Conservation (phyloP, 2,888 invertebrate species). For the Melitaea athalia region DNA sequence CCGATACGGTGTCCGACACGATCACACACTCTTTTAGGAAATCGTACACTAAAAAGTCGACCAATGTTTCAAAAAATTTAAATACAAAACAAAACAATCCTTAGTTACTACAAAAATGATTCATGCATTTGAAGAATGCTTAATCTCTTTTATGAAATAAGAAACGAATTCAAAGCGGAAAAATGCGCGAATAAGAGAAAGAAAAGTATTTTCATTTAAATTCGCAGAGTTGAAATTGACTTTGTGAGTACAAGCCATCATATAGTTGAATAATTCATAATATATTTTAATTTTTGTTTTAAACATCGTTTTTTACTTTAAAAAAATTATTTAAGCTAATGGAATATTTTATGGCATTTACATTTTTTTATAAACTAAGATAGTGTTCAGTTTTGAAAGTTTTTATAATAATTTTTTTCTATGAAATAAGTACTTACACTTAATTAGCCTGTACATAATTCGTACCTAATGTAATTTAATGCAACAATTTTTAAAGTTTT, state of each 20-base stretch:
- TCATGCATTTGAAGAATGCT: constrained; percentile 53
- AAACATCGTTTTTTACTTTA: constrained; percentile 29
- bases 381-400: background rate
- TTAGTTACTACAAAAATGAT: constrained; percentile 29
- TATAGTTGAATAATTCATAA: constrained; percentile 43
- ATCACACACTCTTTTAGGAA: too few species aligned
- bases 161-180: constrained; percentile 55
- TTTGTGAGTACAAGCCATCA: constrained; percentile 44
- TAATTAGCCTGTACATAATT: too few species aligned
- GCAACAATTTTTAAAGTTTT: too few species aligned
- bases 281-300: constrained; percentile 39
- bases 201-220: constrained; percentile 59
- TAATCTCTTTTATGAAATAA: constrained; percentile 62
- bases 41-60: background rate
- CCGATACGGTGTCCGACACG: too few species aligned
- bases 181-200: constrained; percentile 50
- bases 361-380: background rate
- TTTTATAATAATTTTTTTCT: too few species aligned
- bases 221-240: constrained; percentile 40
- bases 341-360: constrained; percentile 11
- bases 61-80: background rate
- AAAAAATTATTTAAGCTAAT: constrained; percentile 17
- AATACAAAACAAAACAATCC: constrained; percentile 25
- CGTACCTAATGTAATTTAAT: too few species aligned
- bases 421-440: too few species aligned